Percentiles rank a stretch among this genome's conserved stretches.
Evolutionary conservation across 2,797 vertebrate genomes (phyloP).

Genomic region (Crossoptilon crossoptilon): DNA sequence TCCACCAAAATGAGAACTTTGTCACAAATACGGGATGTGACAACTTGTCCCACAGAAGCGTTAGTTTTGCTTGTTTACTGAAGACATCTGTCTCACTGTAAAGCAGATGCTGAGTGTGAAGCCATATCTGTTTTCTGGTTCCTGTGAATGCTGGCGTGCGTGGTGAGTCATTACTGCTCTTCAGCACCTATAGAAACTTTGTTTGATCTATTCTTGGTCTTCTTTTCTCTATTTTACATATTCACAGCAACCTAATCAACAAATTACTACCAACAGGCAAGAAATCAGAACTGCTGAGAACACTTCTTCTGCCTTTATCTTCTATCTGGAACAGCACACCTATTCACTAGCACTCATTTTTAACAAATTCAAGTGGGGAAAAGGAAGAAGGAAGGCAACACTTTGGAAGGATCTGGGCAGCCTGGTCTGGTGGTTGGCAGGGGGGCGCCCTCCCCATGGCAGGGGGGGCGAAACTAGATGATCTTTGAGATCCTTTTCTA

Average conservation of each 20-base stretch:
- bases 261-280: neutral
- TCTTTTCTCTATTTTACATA: neutral
- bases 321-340: neutral
- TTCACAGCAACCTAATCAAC: neutral
- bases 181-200: neutral
- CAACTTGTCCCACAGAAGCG: neutral
- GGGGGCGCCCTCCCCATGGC: no score
- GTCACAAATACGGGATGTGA: neutral
- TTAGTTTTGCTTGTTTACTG: neutral
- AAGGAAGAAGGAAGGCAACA: accelerated
- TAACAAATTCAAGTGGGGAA: neutral
- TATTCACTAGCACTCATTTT: neutral
- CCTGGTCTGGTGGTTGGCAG: no score
- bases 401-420: neutral
- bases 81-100: neutral
- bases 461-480: no score
- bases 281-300: neutral
- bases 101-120: neutral
- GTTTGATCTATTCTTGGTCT: neutral
- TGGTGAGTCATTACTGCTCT: neutral
- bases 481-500: no score
- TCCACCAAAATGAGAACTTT: neutral
- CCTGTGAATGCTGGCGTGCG: neutral
- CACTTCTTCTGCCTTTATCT: neutral
- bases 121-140: neutral